Conservation (phyloP, 2,888 invertebrate species). For the Tinea semifulvella region DNA sequence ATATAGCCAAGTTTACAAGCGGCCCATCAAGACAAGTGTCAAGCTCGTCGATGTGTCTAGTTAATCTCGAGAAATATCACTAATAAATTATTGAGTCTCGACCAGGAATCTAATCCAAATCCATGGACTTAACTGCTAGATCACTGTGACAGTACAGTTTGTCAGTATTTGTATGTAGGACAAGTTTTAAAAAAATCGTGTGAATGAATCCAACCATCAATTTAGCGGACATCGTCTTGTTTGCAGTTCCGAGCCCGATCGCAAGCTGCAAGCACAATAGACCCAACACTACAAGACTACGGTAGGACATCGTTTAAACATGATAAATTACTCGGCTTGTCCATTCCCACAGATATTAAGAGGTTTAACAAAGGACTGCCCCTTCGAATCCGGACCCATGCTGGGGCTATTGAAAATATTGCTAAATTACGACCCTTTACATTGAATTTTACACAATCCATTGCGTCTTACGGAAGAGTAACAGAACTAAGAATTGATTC, state of each 20-base stretch:
- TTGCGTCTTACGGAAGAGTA: too few species aligned
- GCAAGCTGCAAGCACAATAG: conserved; percentile 14
- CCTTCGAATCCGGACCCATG: conserved; percentile 46
- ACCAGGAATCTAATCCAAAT: conserved; percentile 5
- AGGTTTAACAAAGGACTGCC: conserved; percentile 50
- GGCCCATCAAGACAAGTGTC: too few species aligned
- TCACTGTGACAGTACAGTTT: too few species aligned
- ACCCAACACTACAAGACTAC: conserved; percentile 8
- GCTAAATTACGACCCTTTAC: too few species aligned
- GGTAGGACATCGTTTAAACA: conserved; percentile 49
- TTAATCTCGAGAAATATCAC: too few species aligned
- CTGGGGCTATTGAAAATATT: conserved; percentile 59
- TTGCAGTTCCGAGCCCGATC: conserved; percentile 15
- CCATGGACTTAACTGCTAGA: too few species aligned
- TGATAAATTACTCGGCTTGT: conserved; percentile 66
- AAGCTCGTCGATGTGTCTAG: too few species aligned
- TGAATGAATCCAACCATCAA: not conserved
- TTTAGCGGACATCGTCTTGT: conserved; percentile 2
- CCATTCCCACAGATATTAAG: conserved; percentile 68
- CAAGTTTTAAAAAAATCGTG: not conserved
- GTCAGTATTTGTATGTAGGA: too few species aligned
- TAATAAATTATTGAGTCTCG: too few species aligned
- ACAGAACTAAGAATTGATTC: too few species aligned
- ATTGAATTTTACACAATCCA: too few species aligned
- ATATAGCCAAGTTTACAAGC: too few species aligned